A percentile compares a stretch with the other conserved stretches of the same genome.
phyloP scores from a whole-genome alignment of 2,797 vertebrate genomes.

The Rallus crepitans region DNA sequence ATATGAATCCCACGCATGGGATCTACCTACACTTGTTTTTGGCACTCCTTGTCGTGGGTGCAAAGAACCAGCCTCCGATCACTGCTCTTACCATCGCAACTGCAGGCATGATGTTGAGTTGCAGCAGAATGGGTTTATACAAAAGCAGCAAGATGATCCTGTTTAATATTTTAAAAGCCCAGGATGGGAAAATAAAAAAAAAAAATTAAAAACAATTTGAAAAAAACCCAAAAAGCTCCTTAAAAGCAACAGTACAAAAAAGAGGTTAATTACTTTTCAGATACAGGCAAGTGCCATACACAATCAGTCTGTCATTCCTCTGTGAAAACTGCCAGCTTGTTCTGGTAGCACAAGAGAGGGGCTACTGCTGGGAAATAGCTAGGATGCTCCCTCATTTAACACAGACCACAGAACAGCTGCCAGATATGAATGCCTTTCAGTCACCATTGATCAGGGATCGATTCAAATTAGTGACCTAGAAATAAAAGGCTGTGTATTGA shows the following conservation, averaged over 20 bases:
- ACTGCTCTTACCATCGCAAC: not conserved
- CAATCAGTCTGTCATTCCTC: not conserved
- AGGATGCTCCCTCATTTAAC: slow-evolving; percentile 32
- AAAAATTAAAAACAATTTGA: not conserved
- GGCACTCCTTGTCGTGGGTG: rapidly evolving
- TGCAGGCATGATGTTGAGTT: not conserved
- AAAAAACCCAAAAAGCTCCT: not conserved
- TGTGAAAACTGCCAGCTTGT: slow-evolving; percentile 5
- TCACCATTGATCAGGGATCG: slow-evolving; percentile 57
- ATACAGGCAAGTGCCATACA: not conserved
- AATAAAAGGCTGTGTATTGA: slow-evolving; percentile 36
- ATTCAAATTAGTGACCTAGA: slow-evolving; percentile 70
- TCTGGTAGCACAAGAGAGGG: not conserved
- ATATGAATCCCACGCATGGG: not conserved
- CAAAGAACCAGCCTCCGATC: not conserved
- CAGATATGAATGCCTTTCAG: slow-evolving; percentile 57
- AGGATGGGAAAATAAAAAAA: not conserved
- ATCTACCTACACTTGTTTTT: not conserved
- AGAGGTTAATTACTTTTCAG: slow-evolving; percentile 13
- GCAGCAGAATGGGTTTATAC: not conserved
- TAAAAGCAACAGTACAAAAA: not conserved
- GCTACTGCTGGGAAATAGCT: slow-evolving; percentile 26
- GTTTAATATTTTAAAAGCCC: not conserved
- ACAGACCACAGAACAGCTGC: slow-evolving; percentile 56
- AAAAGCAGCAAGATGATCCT: not conserved